These are phyloP conservation scores for Sinocyclocheilus anophthalmus DNA, from an alignment of 2,113 vertebrate genomes.

Conservation along the genomic window DNA sequence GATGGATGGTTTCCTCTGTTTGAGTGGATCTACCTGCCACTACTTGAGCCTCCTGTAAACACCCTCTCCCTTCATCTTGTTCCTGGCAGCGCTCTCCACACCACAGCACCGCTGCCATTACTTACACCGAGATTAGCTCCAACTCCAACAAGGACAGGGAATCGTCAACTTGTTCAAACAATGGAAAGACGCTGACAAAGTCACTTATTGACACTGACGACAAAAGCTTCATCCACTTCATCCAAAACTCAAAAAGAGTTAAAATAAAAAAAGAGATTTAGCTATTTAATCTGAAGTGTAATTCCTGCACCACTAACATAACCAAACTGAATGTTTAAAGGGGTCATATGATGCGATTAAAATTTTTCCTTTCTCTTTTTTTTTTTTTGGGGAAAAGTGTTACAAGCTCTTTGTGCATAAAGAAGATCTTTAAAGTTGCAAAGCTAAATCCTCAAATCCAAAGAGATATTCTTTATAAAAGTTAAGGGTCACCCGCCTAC, in stretches of 20 bases:
- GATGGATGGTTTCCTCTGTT: slow-evolving; percentile 71
- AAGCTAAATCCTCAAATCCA: too few species aligned
- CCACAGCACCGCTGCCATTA: slow-evolving; percentile 65
- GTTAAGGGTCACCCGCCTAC: too few species aligned
- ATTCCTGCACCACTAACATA: neutral
- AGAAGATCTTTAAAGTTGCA: too few species aligned
- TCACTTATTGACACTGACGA: slow-evolving; percentile 50
- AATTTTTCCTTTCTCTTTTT: too few species aligned
- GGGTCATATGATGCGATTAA: too few species aligned
- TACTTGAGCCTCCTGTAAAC: slow-evolving; percentile 72
- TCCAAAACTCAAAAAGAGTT: neutral
- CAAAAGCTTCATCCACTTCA: neutral
- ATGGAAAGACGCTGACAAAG: slow-evolving; percentile 64
- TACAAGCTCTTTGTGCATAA: too few species aligned
- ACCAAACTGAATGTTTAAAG: neutral
- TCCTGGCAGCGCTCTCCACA: slow-evolving; percentile 65
- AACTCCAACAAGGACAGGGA: slow-evolving; percentile 67
- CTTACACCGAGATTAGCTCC: slow-evolving; percentile 75
- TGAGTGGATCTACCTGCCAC: slow-evolving; percentile 77
- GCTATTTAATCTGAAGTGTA: neutral
- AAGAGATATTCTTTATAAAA: too few species aligned
- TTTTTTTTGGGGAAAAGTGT: too few species aligned
- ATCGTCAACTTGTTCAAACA: slow-evolving; percentile 77
- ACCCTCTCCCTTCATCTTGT: slow-evolving; percentile 73
- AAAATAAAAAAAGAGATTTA: neutral